Evolutionary conservation across 1,140 invertebrate genomes (phyloP), one percentile per base, ranked within the genome.

Genomic region (Drosophila albomicans): DNA sequence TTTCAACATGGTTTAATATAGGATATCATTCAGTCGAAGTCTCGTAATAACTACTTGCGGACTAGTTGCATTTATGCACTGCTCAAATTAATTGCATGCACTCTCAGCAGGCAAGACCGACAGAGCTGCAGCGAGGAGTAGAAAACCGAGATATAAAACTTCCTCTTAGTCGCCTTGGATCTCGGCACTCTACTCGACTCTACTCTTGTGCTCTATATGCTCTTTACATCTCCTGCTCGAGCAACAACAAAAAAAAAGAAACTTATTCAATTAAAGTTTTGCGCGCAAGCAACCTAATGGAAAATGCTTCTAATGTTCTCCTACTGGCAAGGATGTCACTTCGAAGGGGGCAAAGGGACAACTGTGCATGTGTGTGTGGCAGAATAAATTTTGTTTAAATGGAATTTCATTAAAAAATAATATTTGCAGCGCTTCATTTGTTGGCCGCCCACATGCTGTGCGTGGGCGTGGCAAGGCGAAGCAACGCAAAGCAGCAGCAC

Each of bases 211-310:
- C 30, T 8, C 8, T 15, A 2, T n/a, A 0, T 20, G 10, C 45
- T 13, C 49, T 48, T 71, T 32, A 28, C 35, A 57, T 6, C 25
- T 13, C 32, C 45, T 46, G 32, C 52, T 57, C 48, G 38, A 70
- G 56, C 58, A 72, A 59, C 72, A 69, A 11, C 54, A 38, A 57
- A 2, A 57, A 38, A 57, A 57, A 38, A 79, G 69, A 57, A 87
- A 87, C 80, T 87, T 87, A 87, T 87, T 87, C 84, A 87, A 87
- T 87, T 87, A 88, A 87, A 87, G 76, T 87, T 87, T 87, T 73
- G 65, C 82, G 63, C 67, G 61, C 68, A 43, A 64, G 20, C 20
- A 20, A 20, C 59, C 75, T 81, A 86, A 75, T 78, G 75, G 79
- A 78, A 79, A 79, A 69, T 75, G 69, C 75, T 81, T 52, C 75